Conservation (phyloP, 2,113 vertebrate species). For the Carassius carassius region DNA sequence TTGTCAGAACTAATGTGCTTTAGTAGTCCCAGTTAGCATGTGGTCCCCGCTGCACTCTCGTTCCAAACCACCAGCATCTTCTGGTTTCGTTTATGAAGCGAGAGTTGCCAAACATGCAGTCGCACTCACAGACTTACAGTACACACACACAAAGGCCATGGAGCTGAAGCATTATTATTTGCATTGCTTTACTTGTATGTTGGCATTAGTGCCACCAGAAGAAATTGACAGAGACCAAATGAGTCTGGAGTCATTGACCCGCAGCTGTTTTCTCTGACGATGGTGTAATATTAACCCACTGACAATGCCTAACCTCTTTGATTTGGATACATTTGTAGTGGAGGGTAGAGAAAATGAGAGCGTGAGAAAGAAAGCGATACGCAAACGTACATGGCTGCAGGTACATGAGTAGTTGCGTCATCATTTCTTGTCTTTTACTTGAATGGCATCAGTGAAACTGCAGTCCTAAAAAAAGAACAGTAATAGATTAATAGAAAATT, state of each 20-base stretch:
- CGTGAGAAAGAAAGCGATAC: constrained; percentile 37
- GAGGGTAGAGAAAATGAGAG: constrained; percentile 32
- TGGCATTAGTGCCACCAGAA: constrained; percentile 50
- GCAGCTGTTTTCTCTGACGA: constrained; percentile 71
- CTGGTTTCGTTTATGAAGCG: constrained; percentile 76
- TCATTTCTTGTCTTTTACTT: neutral
- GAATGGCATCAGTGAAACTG: neutral
- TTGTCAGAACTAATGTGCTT: constrained; percentile 75
- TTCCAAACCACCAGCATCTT: constrained; percentile 77
- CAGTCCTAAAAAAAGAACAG: neutral
- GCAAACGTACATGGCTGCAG: constrained; percentile 62
- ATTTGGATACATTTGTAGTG: constrained; percentile 64
- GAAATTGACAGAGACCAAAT: constrained; percentile 65
- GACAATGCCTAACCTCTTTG: constrained; percentile 68
- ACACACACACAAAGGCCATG: constrained; percentile 67
- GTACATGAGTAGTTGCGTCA: constrained; percentile 66
- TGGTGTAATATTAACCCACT: constrained; percentile 66
- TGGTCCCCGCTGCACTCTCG: constrained; percentile 63
- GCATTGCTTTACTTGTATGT: constrained; percentile 66
- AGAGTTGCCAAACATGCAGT: constrained; percentile 69
- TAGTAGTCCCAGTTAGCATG: constrained; percentile 72
- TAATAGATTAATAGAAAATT: neutral
- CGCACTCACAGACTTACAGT: constrained; percentile 14
- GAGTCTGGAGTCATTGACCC: constrained; percentile 64
- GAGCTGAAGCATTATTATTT: constrained; percentile 71